These are phyloP conservation scores for Gymnodraco acuticeps DNA, from an alignment of 2,797 vertebrate species.

Conservation along the genomic window DNA sequence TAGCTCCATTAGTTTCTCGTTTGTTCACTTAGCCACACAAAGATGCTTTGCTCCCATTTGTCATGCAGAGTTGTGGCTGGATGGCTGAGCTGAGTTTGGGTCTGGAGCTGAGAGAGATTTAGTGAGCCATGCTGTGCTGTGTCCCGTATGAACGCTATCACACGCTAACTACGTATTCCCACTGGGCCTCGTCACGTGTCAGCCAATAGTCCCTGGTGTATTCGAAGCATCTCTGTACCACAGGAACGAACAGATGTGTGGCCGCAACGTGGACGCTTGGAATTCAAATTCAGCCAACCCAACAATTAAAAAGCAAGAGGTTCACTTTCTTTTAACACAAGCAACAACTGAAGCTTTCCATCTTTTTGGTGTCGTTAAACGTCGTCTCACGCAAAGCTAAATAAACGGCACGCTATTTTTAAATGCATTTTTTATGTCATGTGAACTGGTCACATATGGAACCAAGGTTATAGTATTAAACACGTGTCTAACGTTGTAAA, in stretches of 20 bases:
- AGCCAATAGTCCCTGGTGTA: constrained; percentile 44
- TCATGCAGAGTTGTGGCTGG: constrained; percentile 23
- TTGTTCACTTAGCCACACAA: constrained; percentile 64
- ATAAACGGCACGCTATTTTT: too few relatives aligned
- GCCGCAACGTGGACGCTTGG: constrained; percentile 31
- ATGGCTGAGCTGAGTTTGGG: constrained; percentile 27
- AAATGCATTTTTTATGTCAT: too few relatives aligned
- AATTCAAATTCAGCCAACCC: constrained; percentile 20
- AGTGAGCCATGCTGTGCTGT: constrained; percentile 46
- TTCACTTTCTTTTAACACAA: constrained; percentile 47
- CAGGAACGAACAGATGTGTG: constrained; percentile 42
- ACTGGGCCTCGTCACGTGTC: constrained; percentile 50
- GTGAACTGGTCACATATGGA: too few relatives aligned
- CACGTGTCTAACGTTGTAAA: too few relatives aligned
- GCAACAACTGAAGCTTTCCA: constrained; percentile 2
- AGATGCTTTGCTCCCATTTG: constrained; percentile 51
- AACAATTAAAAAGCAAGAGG: constrained; percentile 24
- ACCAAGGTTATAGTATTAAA: too few relatives aligned
- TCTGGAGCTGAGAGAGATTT: constrained; percentile 23
- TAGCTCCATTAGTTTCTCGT: constrained; percentile 53
- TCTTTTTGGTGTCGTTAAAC: background rate
- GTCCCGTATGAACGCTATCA: constrained; percentile 32
- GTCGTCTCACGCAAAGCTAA: too few relatives aligned
- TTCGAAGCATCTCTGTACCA: constrained; percentile 38
- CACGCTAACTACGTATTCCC: constrained; percentile 39